phyloP scores from a whole-genome alignment of 1,140 invertebrate species.

The Pinna nobilis region DNA sequence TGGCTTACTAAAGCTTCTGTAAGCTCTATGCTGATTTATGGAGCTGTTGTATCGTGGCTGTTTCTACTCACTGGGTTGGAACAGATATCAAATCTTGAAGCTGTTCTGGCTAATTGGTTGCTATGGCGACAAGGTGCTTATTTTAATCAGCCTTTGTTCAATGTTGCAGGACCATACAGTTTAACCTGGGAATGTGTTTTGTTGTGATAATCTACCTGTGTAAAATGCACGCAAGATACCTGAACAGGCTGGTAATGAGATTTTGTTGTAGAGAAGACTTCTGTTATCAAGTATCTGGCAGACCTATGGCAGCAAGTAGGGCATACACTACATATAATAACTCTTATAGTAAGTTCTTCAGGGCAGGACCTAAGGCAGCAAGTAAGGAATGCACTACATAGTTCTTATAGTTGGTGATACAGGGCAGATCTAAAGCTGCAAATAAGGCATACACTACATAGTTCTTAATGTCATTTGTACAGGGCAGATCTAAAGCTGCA shows the following conservation, averaged over 20 bases:
- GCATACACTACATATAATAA: slow-evolving; percentile 1
- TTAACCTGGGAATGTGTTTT: slow-evolving; percentile 10
- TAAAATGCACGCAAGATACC: slow-evolving; percentile 3
- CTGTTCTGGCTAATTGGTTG: slow-evolving; percentile 22
- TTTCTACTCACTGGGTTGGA: slow-evolving; percentile 5
- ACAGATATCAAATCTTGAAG: slow-evolving; percentile 29
- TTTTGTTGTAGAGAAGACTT: slow-evolving; percentile 3
- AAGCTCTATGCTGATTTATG: slow-evolving; percentile 12
- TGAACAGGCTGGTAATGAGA: slow-evolving; percentile 23
- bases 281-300: slow-evolving; percentile 11
- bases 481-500: too few species aligned
- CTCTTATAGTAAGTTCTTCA: too few species aligned
- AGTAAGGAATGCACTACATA: slow-evolving; percentile 4
- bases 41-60: slow-evolving; percentile 2
- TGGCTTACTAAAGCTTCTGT: too few species aligned
- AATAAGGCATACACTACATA: too few species aligned
- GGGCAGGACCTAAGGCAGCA: background rate
- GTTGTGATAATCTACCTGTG: slow-evolving; percentile 21
- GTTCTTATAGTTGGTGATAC: too few species aligned
- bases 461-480: too few species aligned
- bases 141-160: slow-evolving; percentile 26
- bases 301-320: slow-evolving; percentile 1
- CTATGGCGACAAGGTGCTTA: slow-evolving; percentile 15
- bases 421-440: too few species aligned
- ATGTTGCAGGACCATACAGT: slow-evolving; percentile 13